Evolutionary conservation across 1,140 invertebrate genomes (phyloP).

Genomic region (Drosophila takahashii): DNA sequence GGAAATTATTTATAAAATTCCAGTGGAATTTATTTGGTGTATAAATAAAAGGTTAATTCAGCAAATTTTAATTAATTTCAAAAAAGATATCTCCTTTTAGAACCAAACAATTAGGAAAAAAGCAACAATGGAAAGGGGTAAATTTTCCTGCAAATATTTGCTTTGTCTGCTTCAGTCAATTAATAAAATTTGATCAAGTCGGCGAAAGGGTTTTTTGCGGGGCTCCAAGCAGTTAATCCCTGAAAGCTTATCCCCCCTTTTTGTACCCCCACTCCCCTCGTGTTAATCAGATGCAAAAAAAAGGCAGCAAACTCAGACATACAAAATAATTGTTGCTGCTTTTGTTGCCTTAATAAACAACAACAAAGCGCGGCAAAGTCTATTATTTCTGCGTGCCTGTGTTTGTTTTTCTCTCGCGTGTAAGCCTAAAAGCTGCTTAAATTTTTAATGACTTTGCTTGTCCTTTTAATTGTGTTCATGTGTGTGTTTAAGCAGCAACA

Average conservation of each 20-base stretch:
- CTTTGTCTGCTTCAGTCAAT: slow-evolving; percentile 65
- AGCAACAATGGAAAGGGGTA: not conserved
- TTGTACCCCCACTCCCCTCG: slow-evolving; percentile 5
- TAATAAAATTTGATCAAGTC: slow-evolving; percentile 77
- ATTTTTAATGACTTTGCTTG: slow-evolving; percentile 81
- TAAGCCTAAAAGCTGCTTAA: slow-evolving; percentile 82
- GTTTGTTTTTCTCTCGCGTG: slow-evolving; percentile 51
- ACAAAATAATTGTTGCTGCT: slow-evolving; percentile 41
- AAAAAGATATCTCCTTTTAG: slow-evolving; percentile 9
- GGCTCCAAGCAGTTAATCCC: slow-evolving; percentile 19
- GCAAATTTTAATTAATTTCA: slow-evolving; percentile 18
- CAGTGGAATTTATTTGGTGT: too few relatives aligned
- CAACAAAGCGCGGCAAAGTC: slow-evolving; percentile 24
- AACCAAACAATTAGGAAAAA: slow-evolving; percentile 6
- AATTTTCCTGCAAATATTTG: slow-evolving; percentile 47
- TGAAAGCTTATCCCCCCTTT: slow-evolving; percentile 9
- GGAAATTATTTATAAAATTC: not conserved
- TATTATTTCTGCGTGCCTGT: slow-evolving; percentile 35
- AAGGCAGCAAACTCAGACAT: slow-evolving; percentile 18
- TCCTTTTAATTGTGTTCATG: slow-evolving; percentile 72
- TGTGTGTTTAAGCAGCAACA: slow-evolving; percentile 40
- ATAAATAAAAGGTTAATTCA: not conserved
- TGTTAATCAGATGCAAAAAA: slow-evolving; percentile 65
- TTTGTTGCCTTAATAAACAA: slow-evolving; percentile 35
- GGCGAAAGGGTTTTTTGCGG: slow-evolving; percentile 24